Evolutionary conservation across 1,140 invertebrate species (phyloP).

Genomic region (Vanessa atalanta): DNA sequence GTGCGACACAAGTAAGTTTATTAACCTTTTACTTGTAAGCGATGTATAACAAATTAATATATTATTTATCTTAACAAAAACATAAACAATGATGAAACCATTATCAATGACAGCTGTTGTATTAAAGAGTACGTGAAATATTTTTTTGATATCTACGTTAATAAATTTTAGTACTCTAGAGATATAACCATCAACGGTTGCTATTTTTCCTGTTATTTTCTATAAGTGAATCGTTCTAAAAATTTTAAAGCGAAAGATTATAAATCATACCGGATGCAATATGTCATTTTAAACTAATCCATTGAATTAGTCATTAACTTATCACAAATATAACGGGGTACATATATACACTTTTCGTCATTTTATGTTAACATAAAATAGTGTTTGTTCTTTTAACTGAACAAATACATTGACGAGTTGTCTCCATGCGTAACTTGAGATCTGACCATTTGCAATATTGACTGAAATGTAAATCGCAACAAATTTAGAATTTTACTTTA

Average conservation of each 20-base stretch:
- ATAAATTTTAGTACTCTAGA: neutral
- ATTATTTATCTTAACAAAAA: slow-evolving; percentile 36
- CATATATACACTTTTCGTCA: slow-evolving; percentile 38
- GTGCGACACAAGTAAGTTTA: neutral
- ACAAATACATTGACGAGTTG: slow-evolving; percentile 42
- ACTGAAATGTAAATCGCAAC: too few species aligned
- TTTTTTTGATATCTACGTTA: slow-evolving; percentile 44
- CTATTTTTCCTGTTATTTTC: neutral
- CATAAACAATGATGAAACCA: slow-evolving; percentile 31
- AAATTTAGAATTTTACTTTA: too few species aligned
- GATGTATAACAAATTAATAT: slow-evolving; percentile 5
- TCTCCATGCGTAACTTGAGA: slow-evolving; percentile 12
- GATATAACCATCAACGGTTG: neutral
- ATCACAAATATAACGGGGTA: slow-evolving; percentile 19
- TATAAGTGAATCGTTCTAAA: neutral
- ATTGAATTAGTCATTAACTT: slow-evolving; percentile 17
- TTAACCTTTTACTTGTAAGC: slow-evolving; percentile 13
- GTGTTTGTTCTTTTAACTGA: slow-evolving; percentile 58
- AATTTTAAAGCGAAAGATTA: too few species aligned
- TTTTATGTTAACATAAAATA: slow-evolving; percentile 46
- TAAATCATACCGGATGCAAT: neutral
- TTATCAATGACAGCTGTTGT: slow-evolving; percentile 36
- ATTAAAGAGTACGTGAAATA: slow-evolving; percentile 39
- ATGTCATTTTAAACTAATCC: neutral
- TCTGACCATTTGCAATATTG: neutral